A percentile compares a stretch with the other conserved stretches of the same genome.
These are phyloP conservation scores for Enteromius mattozi DNA, from an alignment of 2,797 vertebrate species.

Conservation along the genomic window DNA sequence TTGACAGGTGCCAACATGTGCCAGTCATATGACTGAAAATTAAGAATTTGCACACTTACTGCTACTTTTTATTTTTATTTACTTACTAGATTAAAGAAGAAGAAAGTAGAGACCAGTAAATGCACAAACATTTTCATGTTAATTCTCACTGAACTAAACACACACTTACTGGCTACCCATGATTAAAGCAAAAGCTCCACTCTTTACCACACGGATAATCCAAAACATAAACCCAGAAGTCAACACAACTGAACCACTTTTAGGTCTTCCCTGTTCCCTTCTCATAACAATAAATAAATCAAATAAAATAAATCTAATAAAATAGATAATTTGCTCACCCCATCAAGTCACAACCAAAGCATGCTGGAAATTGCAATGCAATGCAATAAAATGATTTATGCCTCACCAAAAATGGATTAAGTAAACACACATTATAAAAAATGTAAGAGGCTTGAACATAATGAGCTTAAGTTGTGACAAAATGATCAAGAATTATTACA, in stretches of 20 bases:
- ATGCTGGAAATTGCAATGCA: not conserved
- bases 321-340: not conserved
- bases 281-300: not conserved
- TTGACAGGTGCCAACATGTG: not conserved
- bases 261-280: not conserved
- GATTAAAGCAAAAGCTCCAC: not conserved
- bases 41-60: not conserved
- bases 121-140: not conserved
- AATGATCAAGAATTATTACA: not conserved
- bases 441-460: no score
- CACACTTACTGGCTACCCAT: not conserved
- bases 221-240: no score
- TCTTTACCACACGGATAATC: not conserved
- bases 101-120: no score
- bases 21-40: no score
- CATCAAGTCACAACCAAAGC: not conserved
- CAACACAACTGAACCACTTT: not conserved
- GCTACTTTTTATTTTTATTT: no score
- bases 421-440: not conserved
- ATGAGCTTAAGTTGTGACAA: not conserved
- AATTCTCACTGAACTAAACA: not conserved
- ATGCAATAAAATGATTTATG: not conserved
- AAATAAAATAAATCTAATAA: no score
- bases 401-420: not conserved
- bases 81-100: no score